Base-by-base conservation (phyloP, 2,113 vertebrate genomes). In the Myotis lucifugus region DNA sequence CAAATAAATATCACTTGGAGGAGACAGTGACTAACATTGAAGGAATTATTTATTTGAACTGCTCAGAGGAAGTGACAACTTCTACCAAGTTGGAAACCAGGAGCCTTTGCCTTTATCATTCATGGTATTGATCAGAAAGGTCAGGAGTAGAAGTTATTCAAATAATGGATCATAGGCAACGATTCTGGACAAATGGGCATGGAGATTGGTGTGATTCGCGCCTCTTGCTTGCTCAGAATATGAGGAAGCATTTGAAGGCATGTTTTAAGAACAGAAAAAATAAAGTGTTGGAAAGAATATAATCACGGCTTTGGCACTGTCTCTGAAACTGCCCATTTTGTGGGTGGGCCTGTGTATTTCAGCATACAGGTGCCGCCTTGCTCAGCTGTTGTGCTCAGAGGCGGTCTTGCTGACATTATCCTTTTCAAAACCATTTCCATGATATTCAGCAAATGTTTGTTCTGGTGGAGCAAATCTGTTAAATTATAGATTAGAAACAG, bases 401-500 rank as follows among this genome's bases (percentile, higher is more conserved):
- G 14, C 15, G 18, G 96, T 89, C 86, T 97, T 97, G 91, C 34
- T 94, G 97, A 95, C 93, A 94, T 79, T 72, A 82, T 34, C 90
- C 88, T 96, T 96, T 92, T 94, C 88, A 95, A 96, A 95, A 91
- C 64, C 59, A n/a, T 79, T 83, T 96, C 94, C 27, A 52, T 97
- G 90, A 94, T n/a, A 61, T 95, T 96, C 59, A 93, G 69, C 69
- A 97, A 69, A 95, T 93, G 86, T 96, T 97, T 97, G n/a, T 88
- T 95, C 76, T 93, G 92, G 91, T 50, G n/a, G 93, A 98, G 95
- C 83, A 94, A 92, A 96, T 88, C 46, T 96, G 76, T 94, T 98
- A 91, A 97, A 97, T 94, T 95, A 97, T 95, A 69, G 94, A 96
- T 97, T 97, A 97, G 91, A 97, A 96, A 96, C 52, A 91, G n/a